Conservation (phyloP, 2,113 vertebrate genomes). For the Notothenia rossii region DNA sequence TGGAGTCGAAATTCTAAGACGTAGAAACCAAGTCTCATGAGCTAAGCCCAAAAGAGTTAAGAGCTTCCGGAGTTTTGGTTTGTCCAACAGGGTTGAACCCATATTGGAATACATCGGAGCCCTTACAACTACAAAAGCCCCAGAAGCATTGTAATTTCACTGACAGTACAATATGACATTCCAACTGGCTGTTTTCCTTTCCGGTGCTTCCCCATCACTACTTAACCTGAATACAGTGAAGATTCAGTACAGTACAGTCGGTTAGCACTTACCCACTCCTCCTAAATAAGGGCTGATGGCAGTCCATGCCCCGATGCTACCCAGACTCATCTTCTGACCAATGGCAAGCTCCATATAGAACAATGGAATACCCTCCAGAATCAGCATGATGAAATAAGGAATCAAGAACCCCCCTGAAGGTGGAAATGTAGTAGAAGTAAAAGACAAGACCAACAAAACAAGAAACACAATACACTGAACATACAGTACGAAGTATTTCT, state of each 20-base stretch:
- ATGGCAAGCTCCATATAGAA: constrained; percentile 93
- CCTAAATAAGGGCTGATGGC: constrained; percentile 92
- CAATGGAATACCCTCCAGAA: constrained; percentile 91
- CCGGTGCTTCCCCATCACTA: neutral
- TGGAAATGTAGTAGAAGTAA: constrained; percentile 1
- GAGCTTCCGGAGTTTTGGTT: neutral
- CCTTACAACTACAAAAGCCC: neutral
- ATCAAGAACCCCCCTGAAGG: constrained; percentile 92
- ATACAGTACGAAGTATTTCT: neutral
- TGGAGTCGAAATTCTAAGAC: neutral
- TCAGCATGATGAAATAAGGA: constrained; percentile 91
- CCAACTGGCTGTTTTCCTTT: neutral
- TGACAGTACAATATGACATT: neutral
- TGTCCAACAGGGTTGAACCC: neutral
- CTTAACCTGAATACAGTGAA: neutral
- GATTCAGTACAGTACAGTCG: neutral
- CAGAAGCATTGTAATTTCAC: neutral
- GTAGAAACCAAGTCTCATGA: neutral
- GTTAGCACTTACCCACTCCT: constrained; percentile 87
- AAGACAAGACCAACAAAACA: neutral
- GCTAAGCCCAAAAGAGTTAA: neutral
- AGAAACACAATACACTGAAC: neutral
- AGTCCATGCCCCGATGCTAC: constrained; percentile 92
- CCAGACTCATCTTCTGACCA: constrained; percentile 93
- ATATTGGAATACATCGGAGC: neutral